phyloP scores from a whole-genome alignment of 1,140 invertebrate species.

The Hylaeus anthracinus region DNA sequence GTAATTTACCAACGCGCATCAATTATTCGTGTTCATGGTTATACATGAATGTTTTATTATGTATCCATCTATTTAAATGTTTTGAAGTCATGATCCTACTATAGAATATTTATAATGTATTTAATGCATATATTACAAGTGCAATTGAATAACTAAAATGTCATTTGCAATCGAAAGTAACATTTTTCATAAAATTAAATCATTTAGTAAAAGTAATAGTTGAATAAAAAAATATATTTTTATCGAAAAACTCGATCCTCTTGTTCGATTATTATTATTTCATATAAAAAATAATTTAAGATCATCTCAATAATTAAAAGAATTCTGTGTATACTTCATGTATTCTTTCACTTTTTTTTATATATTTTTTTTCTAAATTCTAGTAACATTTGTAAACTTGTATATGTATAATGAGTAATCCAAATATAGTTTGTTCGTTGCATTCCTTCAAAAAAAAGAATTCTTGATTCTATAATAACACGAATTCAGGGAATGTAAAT shows the following conservation, averaged over 20 bases:
- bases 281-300: slow-evolving; percentile 37
- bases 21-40: slow-evolving; percentile 27
- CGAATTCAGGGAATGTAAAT: slow-evolving; percentile 6
- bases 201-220: background rate
- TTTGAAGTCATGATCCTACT: slow-evolving; percentile 7
- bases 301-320: slow-evolving; percentile 22
- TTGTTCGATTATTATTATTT: background rate
- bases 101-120: background rate
- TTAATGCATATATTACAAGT: slow-evolving; percentile 2
- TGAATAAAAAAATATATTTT: background rate
- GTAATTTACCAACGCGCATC: slow-evolving; percentile 2
- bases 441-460: slow-evolving; percentile 4
- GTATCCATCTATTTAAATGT: slow-evolving; percentile 8
- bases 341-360: slow-evolving; percentile 46
- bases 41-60: slow-evolving; percentile 26
- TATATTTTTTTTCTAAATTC: slow-evolving; percentile 40
- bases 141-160: background rate
- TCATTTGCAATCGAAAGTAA: background rate
- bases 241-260: background rate
- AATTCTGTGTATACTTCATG: slow-evolving; percentile 31
- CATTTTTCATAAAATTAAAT: background rate
- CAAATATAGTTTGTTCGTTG: slow-evolving; percentile 6
- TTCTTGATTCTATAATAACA: background rate
- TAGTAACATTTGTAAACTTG: slow-evolving; percentile 11
- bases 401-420: slow-evolving; percentile 32